A percentile compares a stretch with the other conserved stretches of the same genome.
Conservation (phyloP, 2,888 invertebrate species). For the Tiliacea aurago region DNA sequence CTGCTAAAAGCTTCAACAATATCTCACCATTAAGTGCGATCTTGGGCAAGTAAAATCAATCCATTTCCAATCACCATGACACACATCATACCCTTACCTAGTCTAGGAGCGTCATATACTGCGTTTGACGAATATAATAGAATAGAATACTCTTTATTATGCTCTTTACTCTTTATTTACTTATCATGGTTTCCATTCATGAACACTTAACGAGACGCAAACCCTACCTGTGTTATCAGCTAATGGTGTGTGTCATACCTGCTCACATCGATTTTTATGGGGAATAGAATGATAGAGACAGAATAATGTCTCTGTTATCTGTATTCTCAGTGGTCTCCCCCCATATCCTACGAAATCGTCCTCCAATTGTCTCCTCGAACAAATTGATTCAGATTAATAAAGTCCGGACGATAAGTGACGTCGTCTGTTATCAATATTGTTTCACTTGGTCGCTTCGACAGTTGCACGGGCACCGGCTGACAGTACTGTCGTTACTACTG, state of each 20-base stretch:
- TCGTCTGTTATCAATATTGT: conserved; percentile 85
- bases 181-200: conserved; percentile 19
- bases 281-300: conserved; percentile 17
- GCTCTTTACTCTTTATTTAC: too few species aligned
- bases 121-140: background rate
- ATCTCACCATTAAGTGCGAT: background rate
- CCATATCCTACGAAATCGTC: conserved; percentile 55
- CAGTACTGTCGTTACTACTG: conserved; percentile 67
- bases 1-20: background rate
- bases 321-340: conserved; percentile 30
- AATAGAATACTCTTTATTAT: too few species aligned
- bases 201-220: conserved; percentile 15
- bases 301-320: background rate
- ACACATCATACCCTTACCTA: too few species aligned
- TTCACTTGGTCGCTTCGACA: conserved; percentile 81
- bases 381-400: conserved; percentile 89
- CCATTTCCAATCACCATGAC: background rate
- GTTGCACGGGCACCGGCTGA: conserved; percentile 78
- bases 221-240: conserved; percentile 12
- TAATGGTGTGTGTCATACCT: conserved; percentile 25
- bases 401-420: conserved; percentile 85
- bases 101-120: background rate
- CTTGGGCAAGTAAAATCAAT: background rate
- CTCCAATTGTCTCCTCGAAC: conserved; percentile 84
- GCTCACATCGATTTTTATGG: background rate